These are phyloP conservation scores for Nemopilema nomurai DNA, from an alignment of 30 jellyfish, hydroid and myxozoan genomes.

Conservation along the genomic window DNA sequence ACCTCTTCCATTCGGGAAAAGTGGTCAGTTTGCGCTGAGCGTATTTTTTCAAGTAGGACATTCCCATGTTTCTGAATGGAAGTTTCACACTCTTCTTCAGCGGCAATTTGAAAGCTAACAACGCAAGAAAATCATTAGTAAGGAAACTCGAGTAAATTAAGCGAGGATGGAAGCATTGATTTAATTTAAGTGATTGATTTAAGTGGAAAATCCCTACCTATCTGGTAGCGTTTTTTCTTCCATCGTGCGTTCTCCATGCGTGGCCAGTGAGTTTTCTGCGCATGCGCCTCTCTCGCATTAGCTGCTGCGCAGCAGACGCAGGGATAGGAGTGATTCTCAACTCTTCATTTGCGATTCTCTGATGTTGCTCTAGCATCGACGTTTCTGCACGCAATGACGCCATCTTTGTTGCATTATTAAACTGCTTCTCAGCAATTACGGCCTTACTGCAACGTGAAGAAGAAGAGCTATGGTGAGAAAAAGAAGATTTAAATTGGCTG, in stretches of 20 bases:
- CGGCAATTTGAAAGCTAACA: slow-evolving; percentile 2
- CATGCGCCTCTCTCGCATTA: no score
- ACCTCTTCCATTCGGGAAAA: slow-evolving; percentile 1
- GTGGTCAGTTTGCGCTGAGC: neutral
- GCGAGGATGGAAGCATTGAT: no score
- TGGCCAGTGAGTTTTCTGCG: no score
- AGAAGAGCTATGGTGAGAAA: neutral
- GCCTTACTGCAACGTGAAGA: slow-evolving; percentile 1
- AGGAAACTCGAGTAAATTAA: no score
- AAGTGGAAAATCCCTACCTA: no score
- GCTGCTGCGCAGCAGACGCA: no score
- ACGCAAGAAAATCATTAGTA: neutral
- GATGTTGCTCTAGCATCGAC: slow-evolving; percentile 4
- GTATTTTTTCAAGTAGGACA: neutral
- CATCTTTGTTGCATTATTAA: slow-evolving; percentile 5
- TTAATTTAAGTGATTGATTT: no score
- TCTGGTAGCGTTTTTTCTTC: no score
- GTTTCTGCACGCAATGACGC: slow-evolving; percentile 18
- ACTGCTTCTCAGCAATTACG: slow-evolving; percentile 8
- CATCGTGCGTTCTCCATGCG: no score
- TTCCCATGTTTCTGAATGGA: slow-evolving; percentile 1
- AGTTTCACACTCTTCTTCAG: neutral
- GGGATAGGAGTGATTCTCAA: slow-evolving; percentile 17
- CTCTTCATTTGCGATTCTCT: neutral
- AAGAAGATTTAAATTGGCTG: neutral